Evolutionary conservation across 2,888 invertebrate species (phyloP).

Genomic region (Heliconius ismenius): DNA sequence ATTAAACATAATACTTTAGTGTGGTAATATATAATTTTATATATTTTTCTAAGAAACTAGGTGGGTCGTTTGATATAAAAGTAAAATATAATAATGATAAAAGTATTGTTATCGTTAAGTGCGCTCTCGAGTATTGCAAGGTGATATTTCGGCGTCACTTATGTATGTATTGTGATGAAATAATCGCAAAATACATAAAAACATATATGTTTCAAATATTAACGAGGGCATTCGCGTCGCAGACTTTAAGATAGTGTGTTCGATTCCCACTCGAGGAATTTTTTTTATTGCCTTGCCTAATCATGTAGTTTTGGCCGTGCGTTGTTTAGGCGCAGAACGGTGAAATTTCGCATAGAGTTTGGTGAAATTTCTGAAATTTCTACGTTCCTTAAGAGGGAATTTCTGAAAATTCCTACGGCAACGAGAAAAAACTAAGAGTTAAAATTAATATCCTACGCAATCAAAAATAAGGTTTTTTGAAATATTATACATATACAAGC

Average conservation of each 20-base stretch:
- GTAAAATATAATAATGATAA: slow-evolving; percentile 1
- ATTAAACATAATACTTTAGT: neutral
- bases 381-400: too few species aligned
- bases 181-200: neutral
- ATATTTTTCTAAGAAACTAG: neutral
- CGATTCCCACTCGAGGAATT: too few species aligned
- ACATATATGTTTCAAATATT: neutral
- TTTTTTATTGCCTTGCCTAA: too few species aligned
- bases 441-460: too few species aligned
- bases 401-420: too few species aligned
- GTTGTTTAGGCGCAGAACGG: too few species aligned
- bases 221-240: neutral
- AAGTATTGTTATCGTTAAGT: neutral
- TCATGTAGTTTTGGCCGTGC: too few species aligned
- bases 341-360: neutral
- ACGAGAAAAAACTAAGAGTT: too few species aligned
- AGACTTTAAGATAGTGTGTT: too few species aligned
- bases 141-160: neutral
- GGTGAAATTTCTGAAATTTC: too few species aligned
- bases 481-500: too few species aligned
- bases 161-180: neutral
- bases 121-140: neutral
- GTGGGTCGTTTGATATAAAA: neutral
- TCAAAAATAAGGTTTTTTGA: too few species aligned
- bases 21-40: neutral